Percentiles rank a stretch among this genome's conserved stretches.
Evolutionary conservation across 2,113 vertebrate species (phyloP).

Genomic region (Corythoichthys haematopterus): DNA sequence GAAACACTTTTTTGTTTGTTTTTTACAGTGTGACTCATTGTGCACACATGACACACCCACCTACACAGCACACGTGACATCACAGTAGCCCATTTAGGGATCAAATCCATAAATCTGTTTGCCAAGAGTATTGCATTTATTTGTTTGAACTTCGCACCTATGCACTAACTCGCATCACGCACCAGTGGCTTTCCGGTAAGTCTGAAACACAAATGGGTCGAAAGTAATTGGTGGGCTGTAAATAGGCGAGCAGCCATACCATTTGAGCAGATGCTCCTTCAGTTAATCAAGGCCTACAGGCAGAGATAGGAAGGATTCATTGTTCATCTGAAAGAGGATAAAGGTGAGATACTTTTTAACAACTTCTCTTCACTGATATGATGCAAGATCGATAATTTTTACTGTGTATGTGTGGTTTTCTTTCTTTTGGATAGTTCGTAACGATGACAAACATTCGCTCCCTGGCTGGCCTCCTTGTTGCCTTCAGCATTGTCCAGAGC

Average conservation of each 20-base stretch:
- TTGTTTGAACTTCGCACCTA: constrained; percentile 70
- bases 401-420: constrained; percentile 8
- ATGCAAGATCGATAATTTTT: not conserved
- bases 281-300: constrained; percentile 40
- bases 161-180: constrained; percentile 55
- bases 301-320: constrained; percentile 10
- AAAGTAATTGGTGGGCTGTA: constrained; percentile 56
- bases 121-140: constrained; percentile 46
- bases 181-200: constrained; percentile 32
- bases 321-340: constrained; percentile 21
- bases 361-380: not conserved
- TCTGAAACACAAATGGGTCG: constrained; percentile 58
- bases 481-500: constrained; percentile 77
- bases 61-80: constrained; percentile 22
- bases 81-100: constrained; percentile 52
- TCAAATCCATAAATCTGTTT: constrained; percentile 51
- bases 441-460: constrained; percentile 82
- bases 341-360: constrained; percentile 43
- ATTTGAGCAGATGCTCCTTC: constrained; percentile 16
- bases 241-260: constrained; percentile 28
- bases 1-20: constrained; percentile 11
- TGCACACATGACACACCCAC: constrained; percentile 12
- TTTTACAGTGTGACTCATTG: constrained; percentile 28
- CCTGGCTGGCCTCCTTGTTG: constrained; percentile 77
- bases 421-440: constrained; percentile 28